A percentile compares a stretch with the other conserved stretches of the same genome.
Evolutionary conservation across 2,888 invertebrate genomes (phyloP).

Genomic region (Agrotis puta): DNA sequence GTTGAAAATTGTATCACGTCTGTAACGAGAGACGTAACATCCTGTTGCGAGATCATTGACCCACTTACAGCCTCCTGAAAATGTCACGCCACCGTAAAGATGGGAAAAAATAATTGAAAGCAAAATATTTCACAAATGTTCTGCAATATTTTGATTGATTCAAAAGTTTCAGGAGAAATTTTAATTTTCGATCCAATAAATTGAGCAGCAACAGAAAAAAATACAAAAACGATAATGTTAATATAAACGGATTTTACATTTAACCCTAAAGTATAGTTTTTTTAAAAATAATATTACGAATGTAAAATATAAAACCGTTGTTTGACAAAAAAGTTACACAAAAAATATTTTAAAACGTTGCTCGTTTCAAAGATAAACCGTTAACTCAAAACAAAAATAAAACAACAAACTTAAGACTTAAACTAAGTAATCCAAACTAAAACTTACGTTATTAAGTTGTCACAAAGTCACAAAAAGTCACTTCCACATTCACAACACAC

Average conservation of each 20-base stretch:
- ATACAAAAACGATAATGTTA: background rate
- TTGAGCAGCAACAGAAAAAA: too few relatives aligned
- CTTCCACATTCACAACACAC: slow-evolving; percentile 63
- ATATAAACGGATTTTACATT: too few relatives aligned
- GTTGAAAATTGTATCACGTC: slow-evolving; percentile 46
- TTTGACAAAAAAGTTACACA: background rate
- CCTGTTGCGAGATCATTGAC: slow-evolving; percentile 62
- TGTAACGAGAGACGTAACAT: slow-evolving; percentile 32
- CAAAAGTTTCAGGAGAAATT: background rate
- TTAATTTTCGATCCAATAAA: background rate
- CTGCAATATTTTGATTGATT: too few relatives aligned
- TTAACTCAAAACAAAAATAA: background rate
- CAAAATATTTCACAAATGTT: too few relatives aligned
- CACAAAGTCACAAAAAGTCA: slow-evolving; percentile 64
- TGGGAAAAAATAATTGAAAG: background rate
- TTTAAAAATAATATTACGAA: background rate
- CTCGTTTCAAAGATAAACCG: slow-evolving; percentile 4
- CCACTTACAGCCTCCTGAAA: slow-evolving; percentile 48
- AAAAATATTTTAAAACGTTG: rapidly evolving
- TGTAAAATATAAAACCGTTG: background rate
- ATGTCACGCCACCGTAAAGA: slow-evolving; percentile 16
- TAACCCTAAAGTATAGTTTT: background rate
- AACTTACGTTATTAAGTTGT: slow-evolving; percentile 60
- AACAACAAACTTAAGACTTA: slow-evolving; percentile 22
- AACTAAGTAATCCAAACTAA: slow-evolving; percentile 33